A percentile compares a stretch with the other conserved stretches of the same genome.
phyloP scores from a whole-genome alignment of 2,888 invertebrate species.

The Lepidocyrtoides sp. region DNA sequence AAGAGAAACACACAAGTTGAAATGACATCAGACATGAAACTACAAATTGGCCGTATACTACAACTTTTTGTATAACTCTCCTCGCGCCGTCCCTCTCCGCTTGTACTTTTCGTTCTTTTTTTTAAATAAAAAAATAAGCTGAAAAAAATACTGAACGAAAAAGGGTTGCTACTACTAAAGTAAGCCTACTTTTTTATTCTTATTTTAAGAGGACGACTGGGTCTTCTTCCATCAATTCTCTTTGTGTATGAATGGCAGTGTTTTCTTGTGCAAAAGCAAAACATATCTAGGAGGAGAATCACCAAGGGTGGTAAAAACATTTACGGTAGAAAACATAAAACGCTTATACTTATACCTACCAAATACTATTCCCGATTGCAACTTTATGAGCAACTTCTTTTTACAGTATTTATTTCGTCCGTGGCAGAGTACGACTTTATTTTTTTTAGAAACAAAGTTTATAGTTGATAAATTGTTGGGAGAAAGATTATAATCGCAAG shows the following conservation, averaged over 20 bases:
- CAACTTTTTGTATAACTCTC: slow-evolving; percentile 24
- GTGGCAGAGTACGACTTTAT: neutral
- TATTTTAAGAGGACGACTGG: neutral
- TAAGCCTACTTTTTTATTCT: neutral
- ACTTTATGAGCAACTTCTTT: neutral
- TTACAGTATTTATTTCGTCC: neutral
- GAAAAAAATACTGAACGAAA: slow-evolving; percentile 4
- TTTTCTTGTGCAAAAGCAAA: neutral
- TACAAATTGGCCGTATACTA: slow-evolving; percentile 62
- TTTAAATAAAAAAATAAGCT: slow-evolving; percentile 45
- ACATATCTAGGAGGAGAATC: neutral
- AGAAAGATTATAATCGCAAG: neutral
- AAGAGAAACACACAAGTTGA: slow-evolving; percentile 12
- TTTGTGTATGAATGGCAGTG: neutral
- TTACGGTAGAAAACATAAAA: neutral
- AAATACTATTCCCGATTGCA: neutral
- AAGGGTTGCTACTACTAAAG: neutral
- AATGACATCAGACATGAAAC: slow-evolving; percentile 40
- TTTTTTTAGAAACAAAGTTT: neutral
- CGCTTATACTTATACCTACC: neutral
- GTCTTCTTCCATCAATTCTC: neutral
- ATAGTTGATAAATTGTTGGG: neutral
- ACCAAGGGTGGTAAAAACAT: neutral
- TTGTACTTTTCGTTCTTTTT: neutral
- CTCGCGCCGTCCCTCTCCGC: neutral